Evolutionary conservation across 2,113 vertebrate genomes (phyloP).

Genomic region (Prunella himalayana): DNA sequence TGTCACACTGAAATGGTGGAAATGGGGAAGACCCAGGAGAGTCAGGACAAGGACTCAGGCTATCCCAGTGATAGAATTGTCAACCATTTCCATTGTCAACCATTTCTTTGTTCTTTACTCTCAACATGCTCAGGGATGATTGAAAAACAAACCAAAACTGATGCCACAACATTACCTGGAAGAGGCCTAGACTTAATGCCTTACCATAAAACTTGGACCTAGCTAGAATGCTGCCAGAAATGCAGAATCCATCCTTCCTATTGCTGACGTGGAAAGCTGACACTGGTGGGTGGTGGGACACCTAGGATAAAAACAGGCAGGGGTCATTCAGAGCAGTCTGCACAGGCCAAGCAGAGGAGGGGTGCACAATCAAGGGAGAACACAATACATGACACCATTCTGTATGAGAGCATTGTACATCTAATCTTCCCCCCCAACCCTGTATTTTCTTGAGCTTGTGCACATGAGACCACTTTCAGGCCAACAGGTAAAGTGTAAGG

Average conservation of each 20-base stretch:
- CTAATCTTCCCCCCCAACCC: background rate
- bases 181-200: background rate
- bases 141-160: background rate
- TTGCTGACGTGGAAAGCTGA: constrained; percentile 96
- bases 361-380: background rate
- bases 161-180: background rate
- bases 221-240: constrained; percentile 90
- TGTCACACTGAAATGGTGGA: background rate
- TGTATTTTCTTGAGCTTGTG: background rate
- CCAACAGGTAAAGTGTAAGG: background rate
- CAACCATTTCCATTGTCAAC: background rate
- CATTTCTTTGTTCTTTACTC: background rate
- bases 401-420: background rate
- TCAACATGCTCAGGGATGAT: background rate
- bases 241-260: constrained; percentile 90
- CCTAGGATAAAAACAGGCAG: constrained; percentile 66
- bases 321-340: background rate
- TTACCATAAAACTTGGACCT: constrained; percentile 96
- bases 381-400: background rate
- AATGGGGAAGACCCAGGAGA: background rate
- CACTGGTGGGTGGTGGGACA: constrained; percentile 94
- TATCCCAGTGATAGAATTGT: background rate
- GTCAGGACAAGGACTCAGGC: background rate
- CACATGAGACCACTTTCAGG: background rate
- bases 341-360: background rate